Base-by-base conservation (phyloP, 2,888 invertebrate genomes). In the Malachius bipustulatus region DNA sequence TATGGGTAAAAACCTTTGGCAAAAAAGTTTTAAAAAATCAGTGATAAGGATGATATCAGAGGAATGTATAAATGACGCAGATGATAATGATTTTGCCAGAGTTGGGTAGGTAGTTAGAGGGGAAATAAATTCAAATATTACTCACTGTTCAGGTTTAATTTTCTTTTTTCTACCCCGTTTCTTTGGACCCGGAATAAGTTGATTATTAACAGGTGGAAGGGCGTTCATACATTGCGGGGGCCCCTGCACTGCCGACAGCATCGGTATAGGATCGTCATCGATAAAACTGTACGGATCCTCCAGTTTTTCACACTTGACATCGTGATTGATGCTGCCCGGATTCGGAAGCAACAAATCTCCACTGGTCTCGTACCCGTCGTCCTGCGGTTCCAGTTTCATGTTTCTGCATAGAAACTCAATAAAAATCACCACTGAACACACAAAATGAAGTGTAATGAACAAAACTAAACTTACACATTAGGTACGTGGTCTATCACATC, bases 351-450 rank as follows among this genome's bases (percentile, higher is more conserved):
- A 62, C 57, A 69, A 63, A 57, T 70, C 70, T 45, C 68, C 82
- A 65, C 84, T 82, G 50, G 87, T 85, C 70, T 87, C 87, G 69
- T 88, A 88, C 47, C 87, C 87, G 69, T 88, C 87, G 69, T 88
- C 87, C 56, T 82, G 79, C 54, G 76, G 78, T 67, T 85, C 85
- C 55, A 61, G 48, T 55, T 63, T 62, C 62, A 63, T 63, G 46
- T 63, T 63, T 45, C 63, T 63, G 44, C 31, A 45, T n/a, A 19
- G 6, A 19, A 19, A 19, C 24, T 8, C n/a, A 19, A n/a, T n/a
- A n/a, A n/a, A n/a, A n/a, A n/a, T n/a, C n/a, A n/a, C n/a, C n/a
- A n/a, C n/a, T n/a, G n/a, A n/a, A n/a, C n/a, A n/a, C n/a, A n/a
- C n/a, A n/a, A n/a, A n/a, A n/a, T n/a, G n/a, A n/a, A n/a, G n/a